Conservation (phyloP, 1,140 invertebrate species). For the Bombus soroeensis region DNA sequence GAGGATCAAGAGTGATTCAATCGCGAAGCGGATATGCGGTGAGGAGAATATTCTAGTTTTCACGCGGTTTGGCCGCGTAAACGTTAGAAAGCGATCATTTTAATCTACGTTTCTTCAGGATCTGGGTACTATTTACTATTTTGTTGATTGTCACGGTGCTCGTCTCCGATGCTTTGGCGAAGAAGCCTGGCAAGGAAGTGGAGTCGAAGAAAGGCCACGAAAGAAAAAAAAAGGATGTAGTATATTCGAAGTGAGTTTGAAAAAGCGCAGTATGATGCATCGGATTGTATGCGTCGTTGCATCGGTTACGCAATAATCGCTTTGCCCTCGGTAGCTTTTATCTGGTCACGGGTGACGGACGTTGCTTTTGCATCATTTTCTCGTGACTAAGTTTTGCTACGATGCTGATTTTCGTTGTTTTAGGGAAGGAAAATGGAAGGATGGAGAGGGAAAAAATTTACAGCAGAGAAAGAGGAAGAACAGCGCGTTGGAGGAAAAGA, state of each 20-base stretch:
- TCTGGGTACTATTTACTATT: constrained; percentile 52
- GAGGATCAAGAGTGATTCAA: no score
- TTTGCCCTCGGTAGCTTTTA: constrained; percentile 19
- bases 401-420: background rate
- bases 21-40: constrained; percentile 51
- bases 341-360: background rate
- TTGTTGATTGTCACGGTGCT: constrained; percentile 51
- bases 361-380: background rate
- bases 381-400: background rate
- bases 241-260: constrained; percentile 53
- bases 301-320: constrained; percentile 11
- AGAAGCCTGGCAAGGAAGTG: constrained; percentile 46
- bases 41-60: constrained; percentile 21
- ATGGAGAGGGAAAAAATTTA: background rate
- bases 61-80: no score
- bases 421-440: constrained; percentile 7
- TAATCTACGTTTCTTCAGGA: constrained; percentile 33
- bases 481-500: constrained; percentile 22
- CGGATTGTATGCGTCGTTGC: no score
- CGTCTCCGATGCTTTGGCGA: constrained; percentile 43
- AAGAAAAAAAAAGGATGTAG: constrained; percentile 37
- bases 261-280: background rate
- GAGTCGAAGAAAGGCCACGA: background rate
- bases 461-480: constrained; percentile 33
- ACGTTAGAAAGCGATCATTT: background rate